Conservation (phyloP, 2,797 vertebrate genomes). For the Anguilla obscura region DNA sequence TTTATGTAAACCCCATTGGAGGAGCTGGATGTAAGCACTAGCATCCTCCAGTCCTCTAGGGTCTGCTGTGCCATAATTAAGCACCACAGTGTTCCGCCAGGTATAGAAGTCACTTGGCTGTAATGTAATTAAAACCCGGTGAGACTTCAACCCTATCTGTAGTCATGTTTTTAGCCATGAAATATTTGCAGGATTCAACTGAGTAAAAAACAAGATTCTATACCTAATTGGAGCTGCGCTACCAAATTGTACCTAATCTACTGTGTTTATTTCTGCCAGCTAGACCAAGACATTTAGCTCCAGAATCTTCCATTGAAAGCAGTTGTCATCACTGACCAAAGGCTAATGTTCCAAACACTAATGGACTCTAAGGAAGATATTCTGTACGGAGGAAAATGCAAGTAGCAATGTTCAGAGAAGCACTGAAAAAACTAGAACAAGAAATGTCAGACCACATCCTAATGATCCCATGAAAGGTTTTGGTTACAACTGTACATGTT, state of each 20-base stretch:
- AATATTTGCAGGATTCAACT: conserved; percentile 16
- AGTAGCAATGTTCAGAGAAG: neutral
- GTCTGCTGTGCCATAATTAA: conserved; percentile 24
- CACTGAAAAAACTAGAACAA: neutral
- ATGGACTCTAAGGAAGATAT: neutral
- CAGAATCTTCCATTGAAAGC: neutral
- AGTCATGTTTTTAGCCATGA: neutral
- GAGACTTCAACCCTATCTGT: neutral
- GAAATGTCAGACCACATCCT: neutral
- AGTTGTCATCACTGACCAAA: neutral
- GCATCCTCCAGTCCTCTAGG: neutral
- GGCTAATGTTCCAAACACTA: neutral
- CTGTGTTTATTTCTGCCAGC: neutral
- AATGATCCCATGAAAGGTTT: neutral
- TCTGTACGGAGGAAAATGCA: neutral
- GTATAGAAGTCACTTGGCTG: conserved; percentile 11
- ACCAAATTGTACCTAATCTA: neutral
- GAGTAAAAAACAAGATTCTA: conserved; percentile 4
- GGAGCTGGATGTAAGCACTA: neutral
- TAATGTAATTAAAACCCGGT: conserved; percentile 23
- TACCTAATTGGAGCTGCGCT: neutral
- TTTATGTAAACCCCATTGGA: neutral
- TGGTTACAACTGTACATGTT: neutral
- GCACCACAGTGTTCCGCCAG: conserved; percentile 5
- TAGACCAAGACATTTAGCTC: neutral